Evolutionary conservation across 1,140 invertebrate genomes (phyloP).

Genomic region (Zaprionus gabonicus): DNA sequence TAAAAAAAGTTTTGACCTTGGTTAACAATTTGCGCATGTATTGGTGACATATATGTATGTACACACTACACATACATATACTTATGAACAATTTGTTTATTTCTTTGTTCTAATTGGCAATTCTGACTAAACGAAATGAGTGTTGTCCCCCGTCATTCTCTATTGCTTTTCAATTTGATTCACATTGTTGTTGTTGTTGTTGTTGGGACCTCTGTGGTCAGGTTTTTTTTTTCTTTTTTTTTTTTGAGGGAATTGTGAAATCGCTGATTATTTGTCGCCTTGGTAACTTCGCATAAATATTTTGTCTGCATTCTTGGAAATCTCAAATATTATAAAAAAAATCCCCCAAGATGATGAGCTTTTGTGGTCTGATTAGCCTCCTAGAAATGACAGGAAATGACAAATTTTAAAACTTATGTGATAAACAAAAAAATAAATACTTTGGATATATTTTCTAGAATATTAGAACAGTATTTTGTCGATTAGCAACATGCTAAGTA

Average conservation of each 20-base stretch:
- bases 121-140: conserved; percentile 53
- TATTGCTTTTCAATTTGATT: conserved; percentile 44
- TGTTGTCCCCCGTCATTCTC: conserved; percentile 37
- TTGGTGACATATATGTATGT: not conserved
- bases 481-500: not conserved
- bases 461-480: not conserved
- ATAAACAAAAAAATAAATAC: no score
- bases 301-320: conserved; percentile 20
- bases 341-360: not conserved
- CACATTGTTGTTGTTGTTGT: conserved; percentile 22
- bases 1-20: conserved; percentile 66
- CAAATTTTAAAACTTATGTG: no score
- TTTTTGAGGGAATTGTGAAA: conserved; percentile 27
- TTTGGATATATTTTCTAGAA: not conserved
- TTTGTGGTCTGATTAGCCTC: not conserved
- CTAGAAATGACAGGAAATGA: not conserved
- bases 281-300: conserved; percentile 11
- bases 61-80: not conserved
- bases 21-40: conserved; percentile 63
- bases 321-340: not conserved
- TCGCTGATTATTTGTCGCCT: conserved; percentile 23
- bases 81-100: conserved; percentile 21
- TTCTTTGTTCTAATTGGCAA: conserved; percentile 65
- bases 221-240: conserved; percentile 16
- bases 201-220: conserved; percentile 42